Evolutionary conservation across 2,888 invertebrate species (phyloP).

Genomic region (Taphrorychus bicolor): DNA sequence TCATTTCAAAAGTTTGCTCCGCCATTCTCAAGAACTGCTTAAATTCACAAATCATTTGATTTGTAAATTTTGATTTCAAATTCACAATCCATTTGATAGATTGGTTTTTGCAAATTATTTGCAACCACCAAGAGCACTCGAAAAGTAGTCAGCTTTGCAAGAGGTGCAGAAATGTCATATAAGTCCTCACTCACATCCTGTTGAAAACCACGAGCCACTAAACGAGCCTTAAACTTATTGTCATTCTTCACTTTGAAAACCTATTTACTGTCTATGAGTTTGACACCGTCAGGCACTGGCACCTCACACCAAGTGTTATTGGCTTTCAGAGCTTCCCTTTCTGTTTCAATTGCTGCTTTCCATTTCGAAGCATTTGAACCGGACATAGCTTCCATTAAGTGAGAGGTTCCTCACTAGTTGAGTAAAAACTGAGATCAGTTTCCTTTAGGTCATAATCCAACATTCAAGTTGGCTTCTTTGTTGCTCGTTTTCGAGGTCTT

Average conservation of each 20-base stretch:
- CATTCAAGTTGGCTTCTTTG: too few relatives aligned
- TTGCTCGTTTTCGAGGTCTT: too few relatives aligned
- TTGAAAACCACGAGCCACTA: background rate
- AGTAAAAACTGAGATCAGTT: too few relatives aligned
- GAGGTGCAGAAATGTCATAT: background rate
- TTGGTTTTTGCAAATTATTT: background rate
- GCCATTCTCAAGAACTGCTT: too few relatives aligned
- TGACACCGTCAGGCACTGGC: background rate
- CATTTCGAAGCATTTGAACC: slow-evolving; percentile 70
- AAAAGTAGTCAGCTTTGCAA: background rate
- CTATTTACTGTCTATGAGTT: background rate
- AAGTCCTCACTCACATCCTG: background rate
- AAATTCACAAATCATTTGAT: too few relatives aligned
- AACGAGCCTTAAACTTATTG: background rate
- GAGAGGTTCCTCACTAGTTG: too few relatives aligned
- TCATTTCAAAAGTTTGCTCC: too few relatives aligned
- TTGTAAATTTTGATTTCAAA: too few relatives aligned
- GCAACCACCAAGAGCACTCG: background rate
- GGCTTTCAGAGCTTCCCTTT: slow-evolving; percentile 32
- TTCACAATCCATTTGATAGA: background rate
- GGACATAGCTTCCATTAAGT: too few relatives aligned
- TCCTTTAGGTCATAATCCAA: too few relatives aligned
- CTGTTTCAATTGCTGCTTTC: slow-evolving; percentile 71
- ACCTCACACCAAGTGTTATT: background rate
- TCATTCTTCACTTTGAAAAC: background rate